Base-by-base conservation (phyloP, 2,113 vertebrate species). In the Phrynocephalus versicolor region DNA sequence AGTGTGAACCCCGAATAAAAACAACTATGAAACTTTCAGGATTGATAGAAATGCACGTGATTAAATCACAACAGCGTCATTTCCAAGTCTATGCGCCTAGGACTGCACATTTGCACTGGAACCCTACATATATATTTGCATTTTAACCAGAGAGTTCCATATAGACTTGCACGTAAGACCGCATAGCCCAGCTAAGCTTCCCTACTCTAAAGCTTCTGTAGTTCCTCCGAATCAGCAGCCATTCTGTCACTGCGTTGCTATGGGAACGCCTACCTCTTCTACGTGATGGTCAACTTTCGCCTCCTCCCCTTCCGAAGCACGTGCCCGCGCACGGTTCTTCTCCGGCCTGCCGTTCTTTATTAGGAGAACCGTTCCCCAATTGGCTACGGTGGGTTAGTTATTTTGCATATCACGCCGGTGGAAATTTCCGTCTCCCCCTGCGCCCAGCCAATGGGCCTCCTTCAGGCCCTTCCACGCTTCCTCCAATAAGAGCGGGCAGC, bases 241-340 rank as follows among this genome's bases (percentile, higher is more conserved):
- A 35, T 35, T 13, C 16, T 51, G 33, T 1, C 6, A 21, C 51
- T 19, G 14, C 35, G 72, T 84, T 84, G 35, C 58, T 18, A 25
- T 65, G 39, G 57, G 13, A n/a, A 75, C 21, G 16, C 10, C 25
- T 16, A 1, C 41, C 14, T 14, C 9, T 18, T 3, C 51, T 33
- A 1, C 58, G 7, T 6, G 16, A 77, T 8, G 6, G 3, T 14
- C 18, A 33, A 19, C 3, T 25, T 21, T 18, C 8, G 1, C 0
- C 18, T 14, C 12, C 15, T 3, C 9, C 0, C 10, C 0, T 1
- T 0, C 9, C 37, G 58, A 33, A 0, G 18, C 2, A 0, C 51
- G 0, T 0, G 12, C 2, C 23, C 12, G 4, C 30, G 8, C 58
- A 27, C 57, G 7, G 19, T 45, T 16, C 80, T 79, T 0, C 86